A percentile compares a stretch with the other conserved stretches of the same genome.
These are phyloP conservation scores for Planiliza haematocheilus DNA, from an alignment of 2,113 vertebrate genomes.

Conservation along the genomic window DNA sequence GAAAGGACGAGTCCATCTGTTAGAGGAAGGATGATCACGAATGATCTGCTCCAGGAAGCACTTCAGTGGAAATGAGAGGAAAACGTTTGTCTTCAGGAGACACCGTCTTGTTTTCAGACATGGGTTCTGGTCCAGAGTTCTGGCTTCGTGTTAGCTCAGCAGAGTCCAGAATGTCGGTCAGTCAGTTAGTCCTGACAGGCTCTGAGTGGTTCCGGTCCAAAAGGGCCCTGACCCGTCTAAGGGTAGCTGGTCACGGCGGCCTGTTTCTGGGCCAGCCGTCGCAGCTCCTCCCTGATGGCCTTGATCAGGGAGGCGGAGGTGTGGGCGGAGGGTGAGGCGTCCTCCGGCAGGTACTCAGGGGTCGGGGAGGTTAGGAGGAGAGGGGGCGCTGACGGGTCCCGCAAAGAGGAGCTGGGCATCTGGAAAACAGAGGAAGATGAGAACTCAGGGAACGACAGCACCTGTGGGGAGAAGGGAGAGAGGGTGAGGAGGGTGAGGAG, in stretches of 20 bases:
- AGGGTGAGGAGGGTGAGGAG: slow-evolving; percentile 46
- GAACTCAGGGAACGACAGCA: slow-evolving; percentile 91
- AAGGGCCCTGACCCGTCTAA: slow-evolving; percentile 80
- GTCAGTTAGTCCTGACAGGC: slow-evolving; percentile 57
- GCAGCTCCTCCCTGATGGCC: slow-evolving; percentile 97
- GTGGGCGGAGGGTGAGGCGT: slow-evolving; percentile 89
- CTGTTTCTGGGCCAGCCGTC: slow-evolving; percentile 97
- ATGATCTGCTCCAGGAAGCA: slow-evolving; percentile 77
- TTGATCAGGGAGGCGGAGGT: slow-evolving; percentile 97
- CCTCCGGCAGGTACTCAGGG: slow-evolving; percentile 91
- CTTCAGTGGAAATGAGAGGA: slow-evolving; percentile 71
- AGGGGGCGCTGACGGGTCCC: slow-evolving; percentile 90
- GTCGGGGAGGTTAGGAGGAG: slow-evolving; percentile 87
- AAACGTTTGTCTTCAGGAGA: slow-evolving; percentile 63
- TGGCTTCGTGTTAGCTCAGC: slow-evolving; percentile 26
- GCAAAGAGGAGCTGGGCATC: slow-evolving; percentile 90
- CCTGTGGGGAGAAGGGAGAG: slow-evolving; percentile 81
- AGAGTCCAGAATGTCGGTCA: slow-evolving; percentile 54
- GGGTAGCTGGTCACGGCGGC: slow-evolving; percentile 88
- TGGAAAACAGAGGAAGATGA: slow-evolving; percentile 92
- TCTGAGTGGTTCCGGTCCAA: slow-evolving; percentile 68
- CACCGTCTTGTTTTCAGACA: slow-evolving; percentile 72
- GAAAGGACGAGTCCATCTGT: no score
- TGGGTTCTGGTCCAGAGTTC: slow-evolving; percentile 34
- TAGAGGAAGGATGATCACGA: slow-evolving; percentile 37